These are phyloP conservation scores for Mercenaria mercenaria DNA, from an alignment of 1,140 invertebrate genomes.

Conservation along the genomic window DNA sequence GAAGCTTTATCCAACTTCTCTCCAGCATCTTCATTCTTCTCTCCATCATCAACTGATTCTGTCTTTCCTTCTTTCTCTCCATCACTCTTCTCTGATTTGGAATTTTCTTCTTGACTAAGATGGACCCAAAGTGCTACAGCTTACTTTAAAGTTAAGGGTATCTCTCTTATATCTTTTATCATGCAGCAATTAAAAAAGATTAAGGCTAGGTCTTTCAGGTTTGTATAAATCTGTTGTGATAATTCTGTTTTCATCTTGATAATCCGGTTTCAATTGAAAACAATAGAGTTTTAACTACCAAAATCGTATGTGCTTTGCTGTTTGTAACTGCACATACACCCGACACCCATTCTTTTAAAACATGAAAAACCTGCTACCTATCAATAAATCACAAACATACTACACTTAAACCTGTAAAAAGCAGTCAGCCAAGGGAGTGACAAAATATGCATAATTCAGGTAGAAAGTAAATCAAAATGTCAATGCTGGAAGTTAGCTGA, in stretches of 20 bases:
- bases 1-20: constrained; percentile 53
- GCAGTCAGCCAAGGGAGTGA: too few species aligned
- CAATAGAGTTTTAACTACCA: too few species aligned
- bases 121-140: constrained; percentile 77
- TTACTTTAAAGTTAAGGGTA: constrained; percentile 51
- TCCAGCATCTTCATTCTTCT: constrained; percentile 16
- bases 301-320: too few species aligned
- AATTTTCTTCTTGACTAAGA: constrained; percentile 2
- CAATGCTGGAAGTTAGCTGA: too few species aligned
- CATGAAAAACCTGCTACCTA: too few species aligned
- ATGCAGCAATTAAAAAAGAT: neutral
- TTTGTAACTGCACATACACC: too few species aligned
- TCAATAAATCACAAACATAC: too few species aligned
- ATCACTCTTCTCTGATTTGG: constrained; percentile 21
- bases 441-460: too few species aligned
- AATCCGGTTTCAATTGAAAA: too few species aligned
- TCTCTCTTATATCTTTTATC: neutral
- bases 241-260: neutral
- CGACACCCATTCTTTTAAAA: too few species aligned
- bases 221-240: neutral
- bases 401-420: too few species aligned
- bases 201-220: neutral
- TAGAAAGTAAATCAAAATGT: too few species aligned
- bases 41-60: constrained; percentile 19
- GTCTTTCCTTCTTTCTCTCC: constrained; percentile 4